A percentile compares a stretch with the other conserved stretches of the same genome.
These are phyloP conservation scores for Chauna torquata DNA, from an alignment of 2,113 vertebrate species.

Conservation along the genomic window DNA sequence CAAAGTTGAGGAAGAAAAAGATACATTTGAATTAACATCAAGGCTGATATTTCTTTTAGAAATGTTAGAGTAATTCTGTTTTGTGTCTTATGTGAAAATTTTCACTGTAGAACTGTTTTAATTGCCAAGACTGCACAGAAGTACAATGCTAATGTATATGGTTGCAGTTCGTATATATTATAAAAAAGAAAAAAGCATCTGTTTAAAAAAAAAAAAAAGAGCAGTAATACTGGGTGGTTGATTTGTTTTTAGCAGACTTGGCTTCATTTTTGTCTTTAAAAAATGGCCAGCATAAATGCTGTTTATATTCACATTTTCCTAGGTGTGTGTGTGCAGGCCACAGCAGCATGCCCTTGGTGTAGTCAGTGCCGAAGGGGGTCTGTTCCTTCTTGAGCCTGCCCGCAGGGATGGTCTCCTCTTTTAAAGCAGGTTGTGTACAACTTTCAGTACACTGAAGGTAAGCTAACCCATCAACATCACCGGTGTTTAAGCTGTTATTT, in stretches of 20 bases:
- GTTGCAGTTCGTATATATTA: constrained; percentile 79
- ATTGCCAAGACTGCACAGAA: constrained; percentile 85
- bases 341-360: constrained; percentile 89
- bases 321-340: constrained; percentile 90
- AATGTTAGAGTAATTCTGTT: constrained; percentile 83
- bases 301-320: constrained; percentile 93
- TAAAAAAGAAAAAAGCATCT: constrained; percentile 71
- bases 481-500: constrained; percentile 81
- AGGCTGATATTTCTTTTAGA: constrained; percentile 86
- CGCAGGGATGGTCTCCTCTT: constrained; percentile 90
- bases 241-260: constrained; percentile 85
- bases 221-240: constrained; percentile 81
- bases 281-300: constrained; percentile 92
- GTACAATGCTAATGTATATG: constrained; percentile 79
- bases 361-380: constrained; percentile 90
- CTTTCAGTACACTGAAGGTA: constrained; percentile 96
- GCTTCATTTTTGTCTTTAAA: constrained; percentile 83
- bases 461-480: constrained; percentile 88
- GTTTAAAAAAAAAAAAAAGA: constrained; percentile 70
- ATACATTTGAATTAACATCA: constrained; percentile 84
- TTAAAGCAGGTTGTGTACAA: constrained; percentile 93
- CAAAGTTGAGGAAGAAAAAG: constrained; percentile 85
- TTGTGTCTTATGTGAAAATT: constrained; percentile 82
- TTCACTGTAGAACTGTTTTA: constrained; percentile 85
- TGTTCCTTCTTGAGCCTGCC: constrained; percentile 91